Base-by-base conservation (phyloP, 2,797 vertebrate species). In the Crenuchus spilurus region DNA sequence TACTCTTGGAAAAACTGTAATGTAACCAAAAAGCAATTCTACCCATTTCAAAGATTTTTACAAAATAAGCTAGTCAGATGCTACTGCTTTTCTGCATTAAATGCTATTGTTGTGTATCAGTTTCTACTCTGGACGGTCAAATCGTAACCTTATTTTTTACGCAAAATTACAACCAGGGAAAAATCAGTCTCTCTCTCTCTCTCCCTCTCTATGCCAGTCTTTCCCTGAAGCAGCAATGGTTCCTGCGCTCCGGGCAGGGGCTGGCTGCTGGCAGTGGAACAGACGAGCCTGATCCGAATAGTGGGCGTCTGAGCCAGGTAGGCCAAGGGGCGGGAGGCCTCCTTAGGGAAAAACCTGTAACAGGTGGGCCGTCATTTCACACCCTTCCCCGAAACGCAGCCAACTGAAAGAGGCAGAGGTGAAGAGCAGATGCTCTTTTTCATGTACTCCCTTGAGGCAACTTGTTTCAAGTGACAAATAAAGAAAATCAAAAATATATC, bases 331-430 rank as follows among this genome's bases (percentile, higher is more conserved):
- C 2, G 49, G 54, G 49, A 65, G 44, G 60, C 42, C 61, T 65
- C 77, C 13, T 24, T 46, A 33, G 52, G 44, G 51, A 72, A 70
- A 68, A 70, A 70, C 62, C 67, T 74, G 42, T 33, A 65, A 70
- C 67, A 75, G 74, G 77, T 82, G 64, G 66, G 61, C 74, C n/a
- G 4, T 79, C 74, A 63, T 24, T 74, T 77, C 62, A 79, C 68
- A 70, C 74, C 55, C 35, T 70, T 28, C 66, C 48, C 58, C 62
- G 58, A 72, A 64, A 74, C 13, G 63, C 49, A 70, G 42, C 58
- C 31, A 11, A 1, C 11, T 1, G 5, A 28, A 24, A 78, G 33
- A 58, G 37, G 51, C 54, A 46, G n/a, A 62, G 63, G 44, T 73
- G 28, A 73, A 69, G 73, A 49, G 75, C 65, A 72, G 44, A 77